Conservation (phyloP, 2,113 vertebrate species). For the Acanthisitta chloris region DNA sequence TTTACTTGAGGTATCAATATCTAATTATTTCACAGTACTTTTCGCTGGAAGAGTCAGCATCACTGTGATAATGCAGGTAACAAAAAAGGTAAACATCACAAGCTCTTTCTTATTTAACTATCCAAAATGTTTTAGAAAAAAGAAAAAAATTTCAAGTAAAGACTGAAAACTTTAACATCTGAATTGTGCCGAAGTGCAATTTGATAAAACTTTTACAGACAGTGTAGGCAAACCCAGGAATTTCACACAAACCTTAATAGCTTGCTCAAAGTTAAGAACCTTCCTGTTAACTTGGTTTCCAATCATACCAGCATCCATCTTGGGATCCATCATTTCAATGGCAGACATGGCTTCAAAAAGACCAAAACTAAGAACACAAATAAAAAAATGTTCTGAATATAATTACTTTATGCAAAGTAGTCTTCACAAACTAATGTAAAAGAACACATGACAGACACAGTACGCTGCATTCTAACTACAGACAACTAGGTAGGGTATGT, state of each 20-base stretch:
- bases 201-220: not conserved
- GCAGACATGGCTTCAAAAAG: constrained; percentile 99
- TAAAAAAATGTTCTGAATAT: not conserved
- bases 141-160: not conserved
- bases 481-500: not conserved
- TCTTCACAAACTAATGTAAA: not conserved
- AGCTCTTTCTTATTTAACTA: not conserved
- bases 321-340: constrained; percentile 99
- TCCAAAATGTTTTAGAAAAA: not conserved
- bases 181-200: not conserved
- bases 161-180: not conserved
- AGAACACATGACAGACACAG: not conserved
- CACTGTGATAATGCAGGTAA: not conserved
- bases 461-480: not conserved
- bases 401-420: not conserved
- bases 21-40: not conserved
- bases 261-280: constrained; percentile 97
- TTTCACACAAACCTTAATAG: constrained; percentile 86
- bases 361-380: constrained; percentile 83
- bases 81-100: not conserved
- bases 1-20: not conserved
- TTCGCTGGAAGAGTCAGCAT: not conserved
- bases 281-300: constrained; percentile 98
- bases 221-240: not conserved
- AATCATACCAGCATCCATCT: constrained; percentile 99